phyloP scores from a whole-genome alignment of 2,113 vertebrate species.

The Xiphophorus couchianus region DNA sequence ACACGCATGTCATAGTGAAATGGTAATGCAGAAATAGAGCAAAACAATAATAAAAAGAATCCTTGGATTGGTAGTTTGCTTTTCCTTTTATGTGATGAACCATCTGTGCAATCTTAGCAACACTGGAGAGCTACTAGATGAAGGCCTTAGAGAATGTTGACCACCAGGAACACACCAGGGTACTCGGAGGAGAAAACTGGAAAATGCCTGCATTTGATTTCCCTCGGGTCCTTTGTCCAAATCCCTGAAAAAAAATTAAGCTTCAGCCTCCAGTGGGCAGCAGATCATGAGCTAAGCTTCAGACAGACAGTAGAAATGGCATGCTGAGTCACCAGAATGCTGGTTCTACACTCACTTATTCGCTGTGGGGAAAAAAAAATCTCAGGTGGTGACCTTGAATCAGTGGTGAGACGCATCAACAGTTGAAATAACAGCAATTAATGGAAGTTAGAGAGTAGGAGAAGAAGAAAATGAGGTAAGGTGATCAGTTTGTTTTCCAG shows the following conservation, averaged over 20 bases:
- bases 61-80: not conserved
- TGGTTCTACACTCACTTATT: too few relatives aligned
- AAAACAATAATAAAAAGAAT: not conserved
- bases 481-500: too few relatives aligned
- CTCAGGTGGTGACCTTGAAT: not conserved
- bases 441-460: too few relatives aligned
- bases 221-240: not conserved
- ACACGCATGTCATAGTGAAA: not conserved
- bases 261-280: not conserved
- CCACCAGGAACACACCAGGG: not conserved
- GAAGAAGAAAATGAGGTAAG: too few relatives aligned
- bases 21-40: slow-evolving; percentile 6
- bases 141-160: not conserved
- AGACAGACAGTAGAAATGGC: not conserved
- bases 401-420: not conserved
- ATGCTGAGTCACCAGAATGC: not conserved
- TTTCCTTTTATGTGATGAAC: not conserved
- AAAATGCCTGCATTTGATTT: not conserved
- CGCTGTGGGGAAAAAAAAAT: too few relatives aligned
- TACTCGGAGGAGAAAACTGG: not conserved
- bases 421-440: not conserved
- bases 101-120: not conserved
- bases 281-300: not conserved
- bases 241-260: not conserved
- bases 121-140: not conserved